phyloP scores from a whole-genome alignment of 2,113 vertebrate genomes.

The Malurus elegans region DNA sequence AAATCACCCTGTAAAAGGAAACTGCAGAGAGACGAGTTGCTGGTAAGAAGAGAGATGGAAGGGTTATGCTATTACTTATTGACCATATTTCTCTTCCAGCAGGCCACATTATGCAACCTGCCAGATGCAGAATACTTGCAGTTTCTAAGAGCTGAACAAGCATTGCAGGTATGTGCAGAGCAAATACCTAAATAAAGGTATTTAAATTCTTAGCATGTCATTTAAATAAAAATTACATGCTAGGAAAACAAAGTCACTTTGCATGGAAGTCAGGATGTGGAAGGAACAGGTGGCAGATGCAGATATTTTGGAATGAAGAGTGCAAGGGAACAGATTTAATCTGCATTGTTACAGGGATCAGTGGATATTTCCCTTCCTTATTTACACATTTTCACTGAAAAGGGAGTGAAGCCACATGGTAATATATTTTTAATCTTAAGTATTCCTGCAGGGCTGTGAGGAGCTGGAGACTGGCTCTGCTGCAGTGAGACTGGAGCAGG shows the following conservation, averaged over 20 bases:
- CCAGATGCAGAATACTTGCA: slow-evolving; percentile 40
- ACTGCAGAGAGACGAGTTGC: slow-evolving; percentile 12
- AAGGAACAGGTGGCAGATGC: slow-evolving; percentile 11
- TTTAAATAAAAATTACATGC: neutral
- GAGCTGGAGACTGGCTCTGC: neutral
- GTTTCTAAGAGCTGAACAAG: slow-evolving; percentile 46
- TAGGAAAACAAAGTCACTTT: neutral
- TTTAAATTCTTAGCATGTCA: no score
- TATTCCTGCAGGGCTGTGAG: neutral
- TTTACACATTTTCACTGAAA: slow-evolving; percentile 23
- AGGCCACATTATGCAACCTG: neutral
- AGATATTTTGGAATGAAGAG: slow-evolving; percentile 21
- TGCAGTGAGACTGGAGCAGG: neutral
- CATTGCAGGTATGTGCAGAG: neutral
- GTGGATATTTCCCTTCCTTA: neutral
- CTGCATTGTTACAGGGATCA: neutral
- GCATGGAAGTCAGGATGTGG: slow-evolving; percentile 10
- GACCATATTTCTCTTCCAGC: slow-evolving; percentile 46
- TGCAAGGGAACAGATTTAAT: slow-evolving; percentile 21
- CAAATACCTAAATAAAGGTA: neutral
- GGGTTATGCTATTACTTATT: neutral
- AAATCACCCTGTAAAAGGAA: slow-evolving; percentile 54
- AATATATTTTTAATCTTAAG: slow-evolving; percentile 11
- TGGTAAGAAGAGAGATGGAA: slow-evolving; percentile 20
- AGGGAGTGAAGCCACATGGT: neutral